These are phyloP conservation scores for Prochilodus magdalenae DNA, from an alignment of 2,113 vertebrate genomes.

Conservation along the genomic window DNA sequence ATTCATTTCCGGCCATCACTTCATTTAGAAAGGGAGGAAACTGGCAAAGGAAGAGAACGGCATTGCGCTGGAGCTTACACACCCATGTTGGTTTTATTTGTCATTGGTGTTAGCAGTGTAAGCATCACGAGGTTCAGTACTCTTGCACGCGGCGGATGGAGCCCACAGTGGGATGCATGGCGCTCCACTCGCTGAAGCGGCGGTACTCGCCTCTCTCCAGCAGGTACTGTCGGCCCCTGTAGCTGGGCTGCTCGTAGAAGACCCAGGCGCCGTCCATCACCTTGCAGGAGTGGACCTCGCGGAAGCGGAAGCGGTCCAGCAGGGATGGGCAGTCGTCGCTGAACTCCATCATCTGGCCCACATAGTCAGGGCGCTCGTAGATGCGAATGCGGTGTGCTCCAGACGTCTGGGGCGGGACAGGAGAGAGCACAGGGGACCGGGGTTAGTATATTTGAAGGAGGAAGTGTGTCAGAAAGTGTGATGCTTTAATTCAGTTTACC, in stretches of 20 bases:
- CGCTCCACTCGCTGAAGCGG: conserved; percentile 68
- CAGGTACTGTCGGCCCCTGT: conserved; percentile 71
- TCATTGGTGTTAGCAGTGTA: neutral
- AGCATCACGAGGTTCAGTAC: neutral
- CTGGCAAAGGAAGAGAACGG: neutral
- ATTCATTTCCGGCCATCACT: neutral
- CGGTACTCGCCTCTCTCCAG: conserved; percentile 69
- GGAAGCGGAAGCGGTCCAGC: conserved; percentile 64
- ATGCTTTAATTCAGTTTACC: no score
- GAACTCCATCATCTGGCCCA: conserved; percentile 68
- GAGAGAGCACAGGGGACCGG: neutral
- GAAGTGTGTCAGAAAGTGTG: no score
- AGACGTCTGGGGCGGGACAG: conserved; percentile 52
- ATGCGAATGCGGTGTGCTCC: conserved; percentile 58
- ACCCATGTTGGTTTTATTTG: conserved; percentile 1
- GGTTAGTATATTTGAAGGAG: neutral
- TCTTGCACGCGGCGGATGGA: conserved; percentile 63
- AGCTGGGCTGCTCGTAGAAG: conserved; percentile 72
- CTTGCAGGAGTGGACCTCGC: conserved; percentile 69
- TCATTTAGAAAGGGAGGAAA: neutral
- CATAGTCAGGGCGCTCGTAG: conserved; percentile 70
- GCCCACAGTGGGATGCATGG: conserved; percentile 59
- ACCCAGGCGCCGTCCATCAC: conserved; percentile 71
- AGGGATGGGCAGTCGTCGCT: conserved; percentile 67
- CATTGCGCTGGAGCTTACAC: neutral